A percentile compares a stretch with the other conserved stretches of the same genome.
Conservation (phyloP, 2,797 vertebrate genomes). For the Ctenopoma multispine region DNA sequence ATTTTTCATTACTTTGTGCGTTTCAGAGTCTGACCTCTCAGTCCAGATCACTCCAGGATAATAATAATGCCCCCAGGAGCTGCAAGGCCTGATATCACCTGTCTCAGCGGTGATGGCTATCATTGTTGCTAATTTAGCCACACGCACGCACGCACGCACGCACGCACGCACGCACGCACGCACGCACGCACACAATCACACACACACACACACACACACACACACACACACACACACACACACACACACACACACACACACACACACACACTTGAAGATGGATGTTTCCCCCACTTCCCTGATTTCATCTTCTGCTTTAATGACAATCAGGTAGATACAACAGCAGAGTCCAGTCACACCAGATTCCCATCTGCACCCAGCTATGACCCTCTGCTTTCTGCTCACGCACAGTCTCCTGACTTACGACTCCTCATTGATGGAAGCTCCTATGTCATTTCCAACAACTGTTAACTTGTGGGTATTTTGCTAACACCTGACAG, state of each 20-base stretch:
- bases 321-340: conserved; percentile 60
- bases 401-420: conserved; percentile 43
- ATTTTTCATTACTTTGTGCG: conserved; percentile 8
- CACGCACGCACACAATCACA: too few relatives aligned
- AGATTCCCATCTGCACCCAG: conserved; percentile 46
- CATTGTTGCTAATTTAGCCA: conserved; percentile 55
- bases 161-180: too few relatives aligned
- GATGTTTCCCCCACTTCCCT: conserved; percentile 34
- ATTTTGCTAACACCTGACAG: conserved; percentile 77
- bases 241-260: conserved; percentile 24
- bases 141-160: too few relatives aligned
- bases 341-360: conserved; percentile 43
- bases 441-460: conserved; percentile 62
- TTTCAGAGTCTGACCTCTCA: conserved; percentile 29
- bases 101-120: conserved; percentile 56
- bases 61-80: conserved; percentile 50
- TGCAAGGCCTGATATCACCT: conserved; percentile 35
- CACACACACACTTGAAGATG: conserved; percentile 29
- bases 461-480: conserved; percentile 72
- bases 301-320: conserved; percentile 67
- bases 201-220: too few relatives aligned
- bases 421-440: conserved; percentile 68
- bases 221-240: conserved; percentile 6
- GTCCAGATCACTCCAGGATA: conserved; percentile 53
- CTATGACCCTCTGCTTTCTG: conserved; percentile 20